These are phyloP conservation scores for Hypothenemus hampei DNA, from an alignment of 1,140 invertebrate genomes.

Conservation along the genomic window DNA sequence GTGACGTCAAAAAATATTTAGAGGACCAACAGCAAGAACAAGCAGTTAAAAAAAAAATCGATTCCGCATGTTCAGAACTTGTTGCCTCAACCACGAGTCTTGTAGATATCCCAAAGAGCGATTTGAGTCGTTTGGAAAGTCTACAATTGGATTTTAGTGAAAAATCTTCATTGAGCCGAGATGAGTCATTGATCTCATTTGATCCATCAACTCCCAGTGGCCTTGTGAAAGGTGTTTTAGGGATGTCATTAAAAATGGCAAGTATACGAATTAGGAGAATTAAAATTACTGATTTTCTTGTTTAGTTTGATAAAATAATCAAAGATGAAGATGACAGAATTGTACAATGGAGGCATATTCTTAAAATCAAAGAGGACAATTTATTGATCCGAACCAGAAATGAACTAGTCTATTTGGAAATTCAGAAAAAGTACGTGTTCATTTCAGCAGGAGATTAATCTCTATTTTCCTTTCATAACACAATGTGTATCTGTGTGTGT, in stretches of 20 bases:
- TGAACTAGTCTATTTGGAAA: slow-evolving; percentile 43
- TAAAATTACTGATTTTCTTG: slow-evolving; percentile 8
- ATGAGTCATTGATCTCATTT: slow-evolving; percentile 27
- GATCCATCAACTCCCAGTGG: no score
- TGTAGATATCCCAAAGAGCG: background rate
- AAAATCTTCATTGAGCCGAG: no score
- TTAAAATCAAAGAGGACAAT: slow-evolving; percentile 42
- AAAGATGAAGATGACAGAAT: slow-evolving; percentile 43
- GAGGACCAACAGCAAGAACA: background rate
- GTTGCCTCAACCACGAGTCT: background rate
- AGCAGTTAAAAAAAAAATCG: background rate
- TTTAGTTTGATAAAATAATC: slow-evolving; percentile 43
- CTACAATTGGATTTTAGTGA: no score
- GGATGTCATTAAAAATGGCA: slow-evolving; percentile 40
- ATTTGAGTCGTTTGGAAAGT: background rate
- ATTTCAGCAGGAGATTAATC: no score
- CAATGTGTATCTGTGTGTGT: no score
- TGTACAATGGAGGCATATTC: slow-evolving; percentile 41
- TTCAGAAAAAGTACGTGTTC: slow-evolving; percentile 43
- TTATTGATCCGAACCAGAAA: slow-evolving; percentile 41
- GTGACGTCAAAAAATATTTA: slow-evolving; percentile 2
- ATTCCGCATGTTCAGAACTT: background rate
- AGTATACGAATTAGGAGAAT: slow-evolving; percentile 11
- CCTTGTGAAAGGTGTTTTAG: slow-evolving; percentile 25
- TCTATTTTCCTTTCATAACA: no score